Percentiles rank a stretch among this genome's conserved stretches.
Evolutionary conservation across 1,140 invertebrate genomes (phyloP).

Genomic region (Drosophila subobscura): DNA sequence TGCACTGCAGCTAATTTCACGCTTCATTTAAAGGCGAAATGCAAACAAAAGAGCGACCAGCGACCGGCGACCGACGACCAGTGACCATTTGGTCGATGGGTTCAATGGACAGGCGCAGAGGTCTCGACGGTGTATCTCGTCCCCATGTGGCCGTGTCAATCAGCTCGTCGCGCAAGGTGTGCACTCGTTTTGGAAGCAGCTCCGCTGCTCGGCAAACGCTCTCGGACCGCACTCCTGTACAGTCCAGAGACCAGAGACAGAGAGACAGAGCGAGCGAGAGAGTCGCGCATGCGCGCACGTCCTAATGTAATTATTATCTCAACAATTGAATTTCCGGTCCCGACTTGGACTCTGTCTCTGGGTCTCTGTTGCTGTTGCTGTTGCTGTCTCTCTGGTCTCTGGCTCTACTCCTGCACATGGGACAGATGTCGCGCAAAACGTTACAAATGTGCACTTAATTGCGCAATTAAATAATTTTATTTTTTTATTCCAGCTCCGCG

Average conservation of each 20-base stretch:
- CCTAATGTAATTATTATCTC: slow-evolving; percentile 83
- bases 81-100: slow-evolving; percentile 65
- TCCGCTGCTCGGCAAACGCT: slow-evolving; percentile 23
- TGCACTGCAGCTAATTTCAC: slow-evolving; percentile 81
- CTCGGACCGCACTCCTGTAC: slow-evolving; percentile 25
- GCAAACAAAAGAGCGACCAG: slow-evolving; percentile 71
- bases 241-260: slow-evolving; percentile 16
- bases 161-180: slow-evolving; percentile 80
- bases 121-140: slow-evolving; percentile 38
- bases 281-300: slow-evolving; percentile 81
- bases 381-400: slow-evolving; percentile 18
- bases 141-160: slow-evolving; percentile 80
- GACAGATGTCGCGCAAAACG: slow-evolving; percentile 83
- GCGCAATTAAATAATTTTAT: slow-evolving; percentile 83
- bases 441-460: slow-evolving; percentile 83
- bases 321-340: slow-evolving; percentile 83
- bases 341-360: slow-evolving; percentile 27
- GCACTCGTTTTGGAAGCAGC: slow-evolving; percentile 47
- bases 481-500: slow-evolving; percentile 53
- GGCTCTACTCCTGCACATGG: slow-evolving; percentile 55
- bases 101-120: slow-evolving; percentile 65
- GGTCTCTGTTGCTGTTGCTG: not conserved
- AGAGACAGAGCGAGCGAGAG: slow-evolving; percentile 32
- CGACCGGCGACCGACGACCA: slow-evolving; percentile 36
- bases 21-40: slow-evolving; percentile 80